phyloP scores from a whole-genome alignment of 2,113 vertebrate species.

The Gulo gulo region DNA sequence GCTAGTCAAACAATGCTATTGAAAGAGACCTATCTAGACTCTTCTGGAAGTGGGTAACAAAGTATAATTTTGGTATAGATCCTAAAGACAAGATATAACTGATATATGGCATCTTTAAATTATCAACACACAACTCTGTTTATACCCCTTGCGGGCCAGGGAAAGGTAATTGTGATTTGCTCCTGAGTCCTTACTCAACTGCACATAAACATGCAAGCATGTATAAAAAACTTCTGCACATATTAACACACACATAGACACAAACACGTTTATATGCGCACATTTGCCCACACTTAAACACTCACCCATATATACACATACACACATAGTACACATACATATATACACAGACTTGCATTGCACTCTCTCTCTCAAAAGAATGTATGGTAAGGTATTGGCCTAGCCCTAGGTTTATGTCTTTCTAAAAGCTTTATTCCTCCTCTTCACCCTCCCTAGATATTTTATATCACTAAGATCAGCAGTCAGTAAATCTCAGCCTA shows the following conservation, averaged over 20 bases:
- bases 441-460: neutral
- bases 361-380: neutral
- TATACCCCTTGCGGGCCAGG: neutral
- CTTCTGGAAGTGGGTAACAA: neutral
- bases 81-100: neutral
- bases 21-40: neutral
- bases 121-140: neutral
- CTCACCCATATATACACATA: neutral
- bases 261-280: neutral
- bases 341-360: neutral
- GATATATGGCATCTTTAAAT: neutral
- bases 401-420: neutral
- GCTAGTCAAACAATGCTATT: neutral
- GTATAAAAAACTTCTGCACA: neutral
- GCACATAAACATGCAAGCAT: neutral
- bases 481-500: neutral
- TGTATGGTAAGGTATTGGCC: neutral
- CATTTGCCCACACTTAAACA: neutral
- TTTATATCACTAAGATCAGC: neutral
- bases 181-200: neutral
- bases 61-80: neutral
- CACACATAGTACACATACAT: neutral
- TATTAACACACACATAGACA: neutral
- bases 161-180: neutral
- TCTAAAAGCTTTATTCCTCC: neutral